Evolutionary conservation across 2,797 vertebrate genomes (phyloP).

Genomic region (Syncerus caffer): DNA sequence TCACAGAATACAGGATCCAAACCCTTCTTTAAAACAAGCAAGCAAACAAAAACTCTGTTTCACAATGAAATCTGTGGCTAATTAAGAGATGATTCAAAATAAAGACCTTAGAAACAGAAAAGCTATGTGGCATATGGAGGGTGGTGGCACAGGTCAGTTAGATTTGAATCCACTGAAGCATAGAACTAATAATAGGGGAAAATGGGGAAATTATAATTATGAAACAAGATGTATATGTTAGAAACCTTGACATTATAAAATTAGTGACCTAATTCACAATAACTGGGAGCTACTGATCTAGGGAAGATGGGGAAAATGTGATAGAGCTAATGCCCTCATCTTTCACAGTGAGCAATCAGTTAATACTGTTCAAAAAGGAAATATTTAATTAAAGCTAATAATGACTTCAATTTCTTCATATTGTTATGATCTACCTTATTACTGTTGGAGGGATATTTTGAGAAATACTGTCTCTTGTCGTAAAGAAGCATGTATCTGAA

Average conservation of each 20-base stretch:
- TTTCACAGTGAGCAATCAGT: background rate
- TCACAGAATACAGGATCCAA: background rate
- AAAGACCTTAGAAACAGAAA: background rate
- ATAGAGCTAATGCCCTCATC: background rate
- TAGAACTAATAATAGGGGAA: background rate
- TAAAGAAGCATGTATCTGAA: background rate
- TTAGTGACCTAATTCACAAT: background rate
- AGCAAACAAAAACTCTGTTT: background rate
- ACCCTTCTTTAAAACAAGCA: background rate
- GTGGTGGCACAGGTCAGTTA: background rate
- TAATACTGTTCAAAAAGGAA: background rate
- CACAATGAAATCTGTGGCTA: background rate
- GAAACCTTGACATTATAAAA: background rate
- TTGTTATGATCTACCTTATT: background rate
- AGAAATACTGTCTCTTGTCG: background rate
- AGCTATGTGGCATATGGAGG: accelerated
- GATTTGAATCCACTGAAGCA: background rate
- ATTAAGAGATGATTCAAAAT: background rate
- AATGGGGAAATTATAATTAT: background rate
- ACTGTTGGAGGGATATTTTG: background rate
- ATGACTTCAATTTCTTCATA: background rate
- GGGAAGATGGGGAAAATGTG: background rate
- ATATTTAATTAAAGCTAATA: background rate
- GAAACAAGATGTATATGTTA: background rate
- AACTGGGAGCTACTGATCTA: background rate